A percentile compares a stretch with the other conserved stretches of the same genome.
phyloP scores from a whole-genome alignment of 2,888 invertebrate genomes.

The Tineola bisselliella region DNA sequence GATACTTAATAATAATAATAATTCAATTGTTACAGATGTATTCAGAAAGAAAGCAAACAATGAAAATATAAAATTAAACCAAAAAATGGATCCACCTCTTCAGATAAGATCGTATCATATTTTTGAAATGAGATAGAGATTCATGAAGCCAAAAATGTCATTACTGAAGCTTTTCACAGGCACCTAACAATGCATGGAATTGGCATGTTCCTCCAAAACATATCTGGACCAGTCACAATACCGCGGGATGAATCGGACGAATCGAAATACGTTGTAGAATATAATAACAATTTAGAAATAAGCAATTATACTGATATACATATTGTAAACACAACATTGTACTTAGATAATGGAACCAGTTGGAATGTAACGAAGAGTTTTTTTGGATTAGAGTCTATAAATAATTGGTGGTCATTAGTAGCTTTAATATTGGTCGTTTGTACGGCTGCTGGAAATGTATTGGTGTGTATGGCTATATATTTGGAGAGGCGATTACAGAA shows the following conservation, averaged over 20 bases:
- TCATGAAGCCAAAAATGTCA: constrained; percentile 37
- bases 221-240: not conserved
- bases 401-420: constrained; percentile 88
- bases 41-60: not conserved
- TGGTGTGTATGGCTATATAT: constrained; percentile 93
- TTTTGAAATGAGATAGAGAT: constrained; percentile 58
- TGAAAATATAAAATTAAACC: not conserved
- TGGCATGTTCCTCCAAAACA: constrained; percentile 17
- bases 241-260: not conserved
- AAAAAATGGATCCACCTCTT: constrained; percentile 32
- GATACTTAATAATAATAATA: not conserved
- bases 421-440: constrained; percentile 80
- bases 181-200: constrained; percentile 49
- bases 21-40: not conserved
- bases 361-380: constrained; percentile 19
- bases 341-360: constrained; percentile 3
- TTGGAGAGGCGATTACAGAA: constrained; percentile 93
- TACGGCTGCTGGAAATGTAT: constrained; percentile 90
- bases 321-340: not conserved
- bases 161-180: constrained; percentile 26
- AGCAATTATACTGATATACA: not conserved
- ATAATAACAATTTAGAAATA: not conserved
- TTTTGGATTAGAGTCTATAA: constrained; percentile 28
- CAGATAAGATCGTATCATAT: constrained; percentile 33
- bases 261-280: not conserved